Base-by-base conservation (phyloP, 2,113 vertebrate genomes). In the Bubo blakistoni region DNA sequence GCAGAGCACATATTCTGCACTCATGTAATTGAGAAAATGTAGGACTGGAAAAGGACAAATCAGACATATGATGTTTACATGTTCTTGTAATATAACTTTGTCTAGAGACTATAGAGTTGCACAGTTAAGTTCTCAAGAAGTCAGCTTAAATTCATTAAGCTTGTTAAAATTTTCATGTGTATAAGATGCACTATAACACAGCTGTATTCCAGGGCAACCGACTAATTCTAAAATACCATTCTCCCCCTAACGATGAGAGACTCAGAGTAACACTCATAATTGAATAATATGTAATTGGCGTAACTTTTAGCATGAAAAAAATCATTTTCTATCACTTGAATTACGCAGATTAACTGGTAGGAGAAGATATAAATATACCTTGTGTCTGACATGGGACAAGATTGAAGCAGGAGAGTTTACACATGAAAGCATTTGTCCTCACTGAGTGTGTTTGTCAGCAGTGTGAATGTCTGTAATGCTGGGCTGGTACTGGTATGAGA, bases 61-160 rank as follows among this genome's bases (percentile, higher is more conserved):
- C 65, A 72, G 69, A 83, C 3, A 1, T 46, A 49, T 29, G 73
- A 72, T 82, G 44, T 92, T 94, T 91, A 73, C 27, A 13, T 86
- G 77, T 59, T 69, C 73, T 61, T 49, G 11, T 69, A 90, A 67
- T 18, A 52, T 1, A 84, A 57, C 88, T 86, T 70, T 30, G 76
- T 40, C 80, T 36, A 49, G 58, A 78, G 55, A 55, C 49, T 73
- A 66, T 62, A 74, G 65, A 69, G 57, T 84, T 94, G 92, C 86
- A 81, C 47, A 63, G 63, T 29, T 34, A 46, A 21, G 17, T 21
- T 96, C 72, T 88, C 86, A 52, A 69, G 63, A 88, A 65, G 34
- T 27, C 88, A 86, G n/a, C 88, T 92, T 86, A 88, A 94, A 95
- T 82, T 86, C 74, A 82, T 93, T 90, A 92, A 81, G 76, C 71